phyloP scores from a whole-genome alignment of 2,888 invertebrate genomes.

The Pyrrhosoma nymphula region DNA sequence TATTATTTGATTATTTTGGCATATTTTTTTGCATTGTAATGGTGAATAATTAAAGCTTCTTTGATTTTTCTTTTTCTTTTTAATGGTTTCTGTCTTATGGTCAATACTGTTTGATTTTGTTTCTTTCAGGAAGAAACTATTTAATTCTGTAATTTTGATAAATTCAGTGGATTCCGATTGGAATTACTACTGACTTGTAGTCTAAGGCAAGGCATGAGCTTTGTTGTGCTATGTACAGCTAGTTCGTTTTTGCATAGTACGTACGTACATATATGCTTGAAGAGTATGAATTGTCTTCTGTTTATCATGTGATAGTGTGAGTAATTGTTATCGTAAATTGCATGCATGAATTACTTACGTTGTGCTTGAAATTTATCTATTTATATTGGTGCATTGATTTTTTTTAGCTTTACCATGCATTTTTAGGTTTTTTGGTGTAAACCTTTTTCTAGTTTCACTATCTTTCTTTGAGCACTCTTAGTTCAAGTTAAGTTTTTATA shows the following conservation, averaged over 20 bases:
- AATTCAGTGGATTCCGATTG: background rate
- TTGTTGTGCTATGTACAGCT: background rate
- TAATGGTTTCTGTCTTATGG: constrained; percentile 68
- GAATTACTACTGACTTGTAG: background rate
- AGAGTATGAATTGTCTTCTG: background rate
- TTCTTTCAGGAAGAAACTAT: background rate
- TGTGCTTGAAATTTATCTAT: too few relatives aligned
- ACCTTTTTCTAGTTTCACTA: too few relatives aligned
- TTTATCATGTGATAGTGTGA: background rate
- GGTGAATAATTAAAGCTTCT: too few relatives aligned
- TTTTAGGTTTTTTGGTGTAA: too few relatives aligned
- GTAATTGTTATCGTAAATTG: too few relatives aligned
- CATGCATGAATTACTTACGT: too few relatives aligned
- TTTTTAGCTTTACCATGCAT: too few relatives aligned
- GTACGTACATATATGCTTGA: background rate
- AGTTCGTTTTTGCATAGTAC: background rate
- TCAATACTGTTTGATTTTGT: background rate
- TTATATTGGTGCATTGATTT: too few relatives aligned
- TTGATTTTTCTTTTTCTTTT: too few relatives aligned
- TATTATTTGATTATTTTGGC: constrained; percentile 39
- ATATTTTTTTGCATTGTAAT: too few relatives aligned
- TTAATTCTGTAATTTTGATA: background rate
- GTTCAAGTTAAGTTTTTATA: too few relatives aligned
- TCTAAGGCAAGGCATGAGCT: constrained; percentile 22
- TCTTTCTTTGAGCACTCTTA: too few relatives aligned